Evolutionary conservation across 2,113 vertebrate species (phyloP).

Genomic region (Aepyceros melampus): DNA sequence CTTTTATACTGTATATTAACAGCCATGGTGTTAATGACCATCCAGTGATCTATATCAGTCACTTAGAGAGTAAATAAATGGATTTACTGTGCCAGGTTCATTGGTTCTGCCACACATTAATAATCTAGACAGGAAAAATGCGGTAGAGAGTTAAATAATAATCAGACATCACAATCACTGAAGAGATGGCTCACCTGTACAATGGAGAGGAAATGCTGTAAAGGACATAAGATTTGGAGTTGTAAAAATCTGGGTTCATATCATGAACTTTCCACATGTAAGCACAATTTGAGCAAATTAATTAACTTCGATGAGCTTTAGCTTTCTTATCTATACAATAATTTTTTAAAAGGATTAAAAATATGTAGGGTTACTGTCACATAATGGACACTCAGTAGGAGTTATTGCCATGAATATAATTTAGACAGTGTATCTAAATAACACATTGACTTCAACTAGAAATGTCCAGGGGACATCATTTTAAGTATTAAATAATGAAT

Average conservation of each 20-base stretch:
- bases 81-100: not conserved
- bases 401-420: not conserved
- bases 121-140: constrained; percentile 15
- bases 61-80: constrained; percentile 15
- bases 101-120: constrained; percentile 4
- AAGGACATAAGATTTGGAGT: not conserved
- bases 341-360: not conserved
- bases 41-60: not conserved
- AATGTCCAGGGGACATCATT: not conserved
- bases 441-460: not conserved
- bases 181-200: not conserved
- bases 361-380: not conserved
- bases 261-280: not conserved
- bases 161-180: not conserved
- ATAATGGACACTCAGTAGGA: not conserved
- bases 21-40: not conserved
- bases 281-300: not conserved
- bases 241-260: not conserved
- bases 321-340: not conserved
- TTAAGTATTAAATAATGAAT: not conserved
- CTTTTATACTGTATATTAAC: not conserved
- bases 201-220: not conserved
- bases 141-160: not conserved
- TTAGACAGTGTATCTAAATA: not conserved
- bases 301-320: not conserved